Percentiles rank a stretch among this genome's conserved stretches.
Conservation (phyloP, 1,140 invertebrate genomes). For the Leptopilina boulardi region DNA sequence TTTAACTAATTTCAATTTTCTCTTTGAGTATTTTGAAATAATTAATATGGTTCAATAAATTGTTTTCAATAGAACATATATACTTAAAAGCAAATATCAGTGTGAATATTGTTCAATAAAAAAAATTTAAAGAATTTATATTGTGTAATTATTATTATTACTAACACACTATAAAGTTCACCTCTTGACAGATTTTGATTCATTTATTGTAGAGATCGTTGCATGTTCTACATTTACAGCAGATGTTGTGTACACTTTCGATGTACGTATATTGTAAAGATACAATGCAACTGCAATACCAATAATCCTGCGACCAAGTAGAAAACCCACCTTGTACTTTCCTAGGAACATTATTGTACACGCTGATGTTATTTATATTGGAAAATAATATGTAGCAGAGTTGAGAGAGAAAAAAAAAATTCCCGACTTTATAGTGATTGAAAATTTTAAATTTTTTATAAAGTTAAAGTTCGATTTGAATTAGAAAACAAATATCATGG, state of each 20-base stretch:
- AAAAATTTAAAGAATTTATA: not conserved
- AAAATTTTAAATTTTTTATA: too few species aligned
- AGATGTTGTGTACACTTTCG: conserved; percentile 29
- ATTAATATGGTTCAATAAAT: too few species aligned
- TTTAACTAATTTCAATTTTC: too few species aligned
- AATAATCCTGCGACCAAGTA: conserved; percentile 13
- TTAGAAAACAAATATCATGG: too few species aligned
- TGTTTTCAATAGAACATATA: too few species aligned
- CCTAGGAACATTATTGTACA: not conserved
- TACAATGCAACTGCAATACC: conserved; percentile 17
- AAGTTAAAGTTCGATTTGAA: too few species aligned
- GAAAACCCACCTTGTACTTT: conserved; percentile 20
- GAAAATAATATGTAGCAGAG: not conserved
- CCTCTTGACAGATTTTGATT: conserved; percentile 11
- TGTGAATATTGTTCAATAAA: too few species aligned
- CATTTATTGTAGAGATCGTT: not conserved
- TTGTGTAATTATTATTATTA: conserved; percentile 3
- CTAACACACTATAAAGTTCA: not conserved
- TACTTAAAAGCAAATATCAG: too few species aligned
- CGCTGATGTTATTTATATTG: not conserved
- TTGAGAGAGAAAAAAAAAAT: not conserved
- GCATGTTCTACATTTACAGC: conserved; percentile 24
- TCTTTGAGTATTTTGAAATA: too few species aligned
- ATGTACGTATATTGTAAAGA: conserved; percentile 9
- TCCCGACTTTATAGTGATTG: not conserved